phyloP scores from a whole-genome alignment of 1,140 invertebrate genomes.

The Listronotus bonariensis region DNA sequence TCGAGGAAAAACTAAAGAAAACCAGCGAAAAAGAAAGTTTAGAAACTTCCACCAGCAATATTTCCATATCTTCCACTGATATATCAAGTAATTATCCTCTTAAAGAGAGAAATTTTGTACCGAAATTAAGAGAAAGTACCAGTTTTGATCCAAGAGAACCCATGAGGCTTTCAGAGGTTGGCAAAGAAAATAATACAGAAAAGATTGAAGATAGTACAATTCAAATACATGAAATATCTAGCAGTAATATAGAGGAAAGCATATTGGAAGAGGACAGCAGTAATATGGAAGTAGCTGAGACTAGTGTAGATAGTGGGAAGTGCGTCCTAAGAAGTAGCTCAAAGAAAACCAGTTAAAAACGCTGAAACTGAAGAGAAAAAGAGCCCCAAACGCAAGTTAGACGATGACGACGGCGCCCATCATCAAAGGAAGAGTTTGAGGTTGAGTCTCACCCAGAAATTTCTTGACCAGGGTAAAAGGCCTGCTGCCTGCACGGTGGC shows the following conservation, averaged over 20 bases:
- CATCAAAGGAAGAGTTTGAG: conserved; percentile 38
- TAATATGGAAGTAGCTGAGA: neutral
- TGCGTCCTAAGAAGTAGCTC: conserved; percentile 24
- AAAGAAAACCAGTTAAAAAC: conserved; percentile 8
- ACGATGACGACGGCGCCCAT: conserved; percentile 7
- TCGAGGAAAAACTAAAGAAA: conserved; percentile 9
- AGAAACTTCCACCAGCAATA: conserved; percentile 20
- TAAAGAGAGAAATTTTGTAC: conserved; percentile 44
- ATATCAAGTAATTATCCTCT: conserved; percentile 40
- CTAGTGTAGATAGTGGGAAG: neutral
- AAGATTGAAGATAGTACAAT: conserved; percentile 55
- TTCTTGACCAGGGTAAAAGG: conserved; percentile 20
- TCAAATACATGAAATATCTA: conserved; percentile 66
- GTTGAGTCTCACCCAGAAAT: conserved; percentile 36
- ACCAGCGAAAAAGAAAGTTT: neutral
- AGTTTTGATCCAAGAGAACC: conserved; percentile 46
- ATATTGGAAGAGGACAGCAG: conserved; percentile 26
- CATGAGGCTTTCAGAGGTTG: conserved; percentile 19
- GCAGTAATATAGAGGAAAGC: conserved; percentile 53
- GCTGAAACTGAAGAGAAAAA: conserved; percentile 15
- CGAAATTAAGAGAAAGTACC: conserved; percentile 45
- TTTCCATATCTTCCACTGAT: conserved; percentile 39
- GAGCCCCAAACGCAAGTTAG: conserved; percentile 24
- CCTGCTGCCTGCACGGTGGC: conserved; percentile 34
- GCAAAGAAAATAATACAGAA: conserved; percentile 34